Evolutionary conservation across 2,797 vertebrate species (phyloP), one percentile per base, ranked within the genome.

Genomic region (Sciaenops ocellatus): DNA sequence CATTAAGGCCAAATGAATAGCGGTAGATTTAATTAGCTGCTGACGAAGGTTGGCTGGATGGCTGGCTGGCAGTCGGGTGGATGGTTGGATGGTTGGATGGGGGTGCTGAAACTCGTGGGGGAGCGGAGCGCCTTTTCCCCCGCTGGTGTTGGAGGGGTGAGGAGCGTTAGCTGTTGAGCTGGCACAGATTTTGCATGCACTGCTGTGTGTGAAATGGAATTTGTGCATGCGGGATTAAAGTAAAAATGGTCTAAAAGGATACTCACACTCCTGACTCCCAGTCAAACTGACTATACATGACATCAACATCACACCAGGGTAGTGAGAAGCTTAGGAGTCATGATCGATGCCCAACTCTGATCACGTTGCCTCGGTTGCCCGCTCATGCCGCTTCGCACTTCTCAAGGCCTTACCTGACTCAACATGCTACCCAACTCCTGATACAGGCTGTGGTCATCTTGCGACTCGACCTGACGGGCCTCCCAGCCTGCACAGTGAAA

Each of bases 1-100:
- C 93, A 94, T 96, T 94, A 95, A 85, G 87, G 78, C 86, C 89
- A 95, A 96, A 94, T 93, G 91, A 95, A 95, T 93, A 90, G 90
- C 74, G 6, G 77, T 67, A 88, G 91, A 96, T 95, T 94, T 88
- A 95, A 96, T 96, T 95, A 94, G 92, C 87, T 60, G 87, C 90
- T 92, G 94, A 93, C 76, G 80, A 95, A 93, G 91, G 93, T 83
- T 90, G 89, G 82, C 60, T 78, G 82, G 76, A 77, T 75, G 84
- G 79, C 38, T 75, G 83, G 80, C 50, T 79, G 89, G 81, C 68
- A 74, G 80, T 42, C 10, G 16, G 76, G 62, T 30, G 68, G 73
- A 73, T 11, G 73, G 80, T 62, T 8, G 73, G 34, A 38, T 38
- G n/a, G n/a, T n/a, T n/a, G 34, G 8, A 9, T 38, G 34, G 34